Percentiles rank a stretch among this genome's conserved stretches.
These are phyloP conservation scores for Malacoctenus gilli DNA, from an alignment of 2,797 vertebrate species.

Conservation along the genomic window DNA sequence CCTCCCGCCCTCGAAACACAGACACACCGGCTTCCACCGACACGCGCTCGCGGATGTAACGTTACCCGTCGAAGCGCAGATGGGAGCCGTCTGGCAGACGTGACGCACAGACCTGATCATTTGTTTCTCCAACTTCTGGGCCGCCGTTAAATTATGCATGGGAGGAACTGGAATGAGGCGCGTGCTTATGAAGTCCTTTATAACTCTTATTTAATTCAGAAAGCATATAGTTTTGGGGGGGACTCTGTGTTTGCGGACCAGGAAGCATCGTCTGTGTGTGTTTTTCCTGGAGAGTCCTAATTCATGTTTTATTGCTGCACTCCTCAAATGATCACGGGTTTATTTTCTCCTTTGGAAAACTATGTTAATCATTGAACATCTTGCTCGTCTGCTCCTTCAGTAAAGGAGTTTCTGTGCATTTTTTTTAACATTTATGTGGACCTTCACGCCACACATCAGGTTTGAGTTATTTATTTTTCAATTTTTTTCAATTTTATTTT, in stretches of 20 bases:
- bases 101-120: slow-evolving; percentile 66
- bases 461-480: no score
- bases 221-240: slow-evolving; percentile 19
- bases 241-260: slow-evolving; percentile 10
- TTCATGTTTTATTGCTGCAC: slow-evolving; percentile 48
- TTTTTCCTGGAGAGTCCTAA: slow-evolving; percentile 43
- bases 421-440: no score
- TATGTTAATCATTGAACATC: slow-evolving; percentile 46
- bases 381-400: no score
- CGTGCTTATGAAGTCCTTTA: slow-evolving; percentile 39
- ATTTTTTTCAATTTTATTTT: no score
- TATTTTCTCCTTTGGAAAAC: slow-evolving; percentile 34
- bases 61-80: slow-evolving; percentile 61
- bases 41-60: slow-evolving; percentile 42
- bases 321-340: slow-evolving; percentile 33
- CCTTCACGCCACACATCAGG: no score
- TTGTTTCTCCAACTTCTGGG: slow-evolving; percentile 56
- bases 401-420: no score
- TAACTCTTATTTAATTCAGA: no score
- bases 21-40: slow-evolving; percentile 47
- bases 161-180: slow-evolving; percentile 20
- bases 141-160: slow-evolving; percentile 43
- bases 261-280: slow-evolving; percentile 52
- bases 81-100: slow-evolving; percentile 69
- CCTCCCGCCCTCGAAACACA: slow-evolving; percentile 51